These are phyloP conservation scores for Cerastis rubricosa DNA, from an alignment of 2,888 invertebrate genomes.

Conservation along the genomic window DNA sequence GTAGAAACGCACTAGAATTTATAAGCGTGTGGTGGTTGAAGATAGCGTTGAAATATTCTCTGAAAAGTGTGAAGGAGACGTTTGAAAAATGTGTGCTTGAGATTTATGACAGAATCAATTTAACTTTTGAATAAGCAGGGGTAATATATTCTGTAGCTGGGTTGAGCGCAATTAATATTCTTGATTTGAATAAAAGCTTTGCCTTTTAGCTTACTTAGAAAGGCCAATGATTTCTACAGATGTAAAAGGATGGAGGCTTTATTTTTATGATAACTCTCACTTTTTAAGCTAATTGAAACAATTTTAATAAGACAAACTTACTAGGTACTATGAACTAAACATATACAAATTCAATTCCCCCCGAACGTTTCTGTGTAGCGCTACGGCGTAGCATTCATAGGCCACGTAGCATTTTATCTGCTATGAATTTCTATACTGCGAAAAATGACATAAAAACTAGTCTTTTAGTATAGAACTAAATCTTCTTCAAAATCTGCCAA, in stretches of 20 bases:
- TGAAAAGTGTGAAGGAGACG: constrained; percentile 3
- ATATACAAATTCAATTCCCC: not conserved
- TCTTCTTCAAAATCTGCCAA: too few species aligned
- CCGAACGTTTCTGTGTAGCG: constrained; percentile 23
- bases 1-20: constrained; percentile 4
- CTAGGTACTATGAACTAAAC: not conserved
- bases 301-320: not conserved
- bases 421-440: constrained; percentile 5
- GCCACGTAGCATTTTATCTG: not conserved
- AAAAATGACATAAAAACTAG: constrained; percentile 23
- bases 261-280: not conserved
- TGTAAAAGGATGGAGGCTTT: not conserved
- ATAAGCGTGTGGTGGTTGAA: not conserved
- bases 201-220: not conserved
- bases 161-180: not conserved
- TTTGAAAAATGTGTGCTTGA: constrained; percentile 35
- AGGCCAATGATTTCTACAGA: not conserved
- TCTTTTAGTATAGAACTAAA: not conserved
- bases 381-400: constrained; percentile 12
- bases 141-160: not conserved
- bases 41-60: constrained; percentile 3
- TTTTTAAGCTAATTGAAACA: not conserved
- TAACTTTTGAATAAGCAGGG: constrained; percentile 14
- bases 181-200: not conserved
- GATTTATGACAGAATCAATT: constrained; percentile 35